These are phyloP conservation scores for Diabrotica virgifera DNA, from an alignment of 1,140 invertebrate species.

Conservation along the genomic window DNA sequence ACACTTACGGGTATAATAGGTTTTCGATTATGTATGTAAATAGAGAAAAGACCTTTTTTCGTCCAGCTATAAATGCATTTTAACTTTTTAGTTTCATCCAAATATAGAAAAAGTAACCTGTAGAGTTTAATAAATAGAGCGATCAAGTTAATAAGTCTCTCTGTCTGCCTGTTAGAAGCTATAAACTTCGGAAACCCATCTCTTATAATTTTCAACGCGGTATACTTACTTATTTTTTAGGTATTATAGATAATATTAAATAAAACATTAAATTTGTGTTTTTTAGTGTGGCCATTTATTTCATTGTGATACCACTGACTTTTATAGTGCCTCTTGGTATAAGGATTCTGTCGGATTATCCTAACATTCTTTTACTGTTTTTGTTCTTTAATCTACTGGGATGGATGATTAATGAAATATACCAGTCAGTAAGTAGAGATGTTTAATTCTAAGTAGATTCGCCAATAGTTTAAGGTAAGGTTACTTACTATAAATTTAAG, in stretches of 20 bases:
- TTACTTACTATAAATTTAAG: no score
- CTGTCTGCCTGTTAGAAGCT: background rate
- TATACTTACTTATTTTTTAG: background rate
- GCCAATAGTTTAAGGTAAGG: no score
- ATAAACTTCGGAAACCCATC: background rate
- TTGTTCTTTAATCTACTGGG: slow-evolving; percentile 14
- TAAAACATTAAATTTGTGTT: background rate
- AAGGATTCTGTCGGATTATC: slow-evolving; percentile 18
- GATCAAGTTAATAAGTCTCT: background rate
- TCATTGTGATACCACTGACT: slow-evolving; percentile 18
- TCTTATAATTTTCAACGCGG: background rate
- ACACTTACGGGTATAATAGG: no score
- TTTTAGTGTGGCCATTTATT: slow-evolving; percentile 21
- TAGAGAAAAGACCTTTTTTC: no score
- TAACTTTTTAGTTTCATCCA: background rate
- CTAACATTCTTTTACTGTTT: slow-evolving; percentile 12
- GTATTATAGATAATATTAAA: background rate
- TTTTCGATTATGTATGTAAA: no score
- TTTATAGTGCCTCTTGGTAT: slow-evolving; percentile 16
- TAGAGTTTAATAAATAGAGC: background rate
- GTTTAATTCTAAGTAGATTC: no score
- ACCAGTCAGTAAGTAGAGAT: slow-evolving; percentile 24
- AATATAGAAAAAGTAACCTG: background rate
- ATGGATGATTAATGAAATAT: slow-evolving; percentile 25
- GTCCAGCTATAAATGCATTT: no score